phyloP scores from a whole-genome alignment of 2,888 invertebrate species.

The Lithophane semibrunnea region DNA sequence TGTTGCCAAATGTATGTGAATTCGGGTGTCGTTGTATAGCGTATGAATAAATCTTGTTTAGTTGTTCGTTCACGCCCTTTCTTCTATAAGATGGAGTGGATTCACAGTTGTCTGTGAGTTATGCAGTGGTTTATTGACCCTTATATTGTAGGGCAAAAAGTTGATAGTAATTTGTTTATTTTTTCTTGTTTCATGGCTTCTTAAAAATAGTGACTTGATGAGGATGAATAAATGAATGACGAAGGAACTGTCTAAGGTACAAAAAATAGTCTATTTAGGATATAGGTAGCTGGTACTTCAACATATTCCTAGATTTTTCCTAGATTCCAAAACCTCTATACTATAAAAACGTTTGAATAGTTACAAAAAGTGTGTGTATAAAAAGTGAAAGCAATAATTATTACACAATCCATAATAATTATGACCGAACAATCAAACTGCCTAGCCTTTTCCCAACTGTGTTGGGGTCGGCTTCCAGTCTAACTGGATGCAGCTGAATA shows the following conservation, averaged over 20 bases:
- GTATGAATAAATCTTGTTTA: constrained; percentile 61
- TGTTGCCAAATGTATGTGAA: constrained; percentile 67
- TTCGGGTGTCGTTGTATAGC: constrained; percentile 46
- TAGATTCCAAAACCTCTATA: not conserved
- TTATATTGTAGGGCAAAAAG: constrained; percentile 10
- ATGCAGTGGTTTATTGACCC: constrained; percentile 44
- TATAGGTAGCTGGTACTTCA: not conserved
- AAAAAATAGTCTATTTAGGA: no score
- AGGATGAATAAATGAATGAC: not conserved
- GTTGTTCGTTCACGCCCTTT: constrained; percentile 56
- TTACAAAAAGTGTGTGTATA: no score
- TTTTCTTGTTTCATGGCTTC: not conserved
- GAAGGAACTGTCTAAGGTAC: not conserved
- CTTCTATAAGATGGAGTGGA: constrained; percentile 48
- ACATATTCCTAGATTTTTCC: not conserved
- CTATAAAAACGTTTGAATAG: no score
- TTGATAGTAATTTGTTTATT: not conserved
- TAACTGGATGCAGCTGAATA: no score
- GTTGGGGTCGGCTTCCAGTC: no score
- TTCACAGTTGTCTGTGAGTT: constrained; percentile 39
- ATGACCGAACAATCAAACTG: no score
- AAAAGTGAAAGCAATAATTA: no score
- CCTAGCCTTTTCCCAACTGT: no score
- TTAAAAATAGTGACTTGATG: not conserved
- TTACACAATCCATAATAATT: no score